Base-by-base conservation (phyloP, 2,797 vertebrate genomes). In the Morus bassanus region DNA sequence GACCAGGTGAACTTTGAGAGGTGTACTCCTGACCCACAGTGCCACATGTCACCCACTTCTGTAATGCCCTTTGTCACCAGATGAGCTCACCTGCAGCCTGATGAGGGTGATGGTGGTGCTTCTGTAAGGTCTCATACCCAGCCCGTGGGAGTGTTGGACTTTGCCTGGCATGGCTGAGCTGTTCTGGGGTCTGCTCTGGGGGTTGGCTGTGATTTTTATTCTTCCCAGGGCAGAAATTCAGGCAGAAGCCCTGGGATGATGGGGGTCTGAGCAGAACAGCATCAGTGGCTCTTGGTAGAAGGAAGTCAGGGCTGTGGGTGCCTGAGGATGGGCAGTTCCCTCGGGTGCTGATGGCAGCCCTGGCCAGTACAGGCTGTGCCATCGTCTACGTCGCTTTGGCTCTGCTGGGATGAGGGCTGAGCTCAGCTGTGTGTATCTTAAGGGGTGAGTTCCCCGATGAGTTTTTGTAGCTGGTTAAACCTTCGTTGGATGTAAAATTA, bases 361-460 rank as follows among this genome's bases (percentile, higher is more conserved):
- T 31, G 39, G 25, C 24, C 1, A 1, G 59, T 53, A 16, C 54
- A 43, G 54, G 8, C 54, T 63, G 39, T 69, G 73, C 67, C 27
- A 4, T 14, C 2, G 0, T n/a, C 12, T 56, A 2, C 0, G 7
- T 73, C 2, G 1, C 53, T 37, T 74, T 37, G 21, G 19, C 37
- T 65, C 27, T 88, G 18, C 73, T 67, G 73, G n/a, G 22, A 37
- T 1, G 3, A 10, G 56, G 35, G 7, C 14, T 54, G 51, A 85
- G 60, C 67, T 69, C 10, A 19, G 27, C 22, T 27, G 8, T 22
- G 13, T 37, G 21, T 28, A 24, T 85, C 39, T 39, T 78, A 16
- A 68, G 79, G 60, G 28, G 12, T 63, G 48, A n/a, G 22, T 33
- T 86, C 41, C 69, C 23, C 1, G 2, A 5, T 54, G 39, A 27